Conservation (phyloP, 2,113 vertebrate genomes). For the Anhinga rufa region DNA sequence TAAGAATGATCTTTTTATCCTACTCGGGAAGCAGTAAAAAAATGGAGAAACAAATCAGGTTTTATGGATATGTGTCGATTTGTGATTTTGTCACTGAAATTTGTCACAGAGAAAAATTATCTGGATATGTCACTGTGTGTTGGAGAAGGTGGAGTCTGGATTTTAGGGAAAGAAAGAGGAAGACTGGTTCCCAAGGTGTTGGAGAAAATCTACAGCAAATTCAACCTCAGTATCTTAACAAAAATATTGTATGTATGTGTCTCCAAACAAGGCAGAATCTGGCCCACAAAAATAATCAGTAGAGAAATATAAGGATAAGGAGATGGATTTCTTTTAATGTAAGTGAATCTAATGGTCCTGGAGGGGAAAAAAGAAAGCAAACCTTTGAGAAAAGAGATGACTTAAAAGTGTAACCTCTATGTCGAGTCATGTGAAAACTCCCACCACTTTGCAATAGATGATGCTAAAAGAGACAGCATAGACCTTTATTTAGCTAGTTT, state of each 20-base stretch:
- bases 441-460: background rate
- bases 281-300: background rate
- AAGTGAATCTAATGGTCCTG: background rate
- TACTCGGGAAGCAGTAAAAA: background rate
- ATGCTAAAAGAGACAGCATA: background rate
- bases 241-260: background rate
- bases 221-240: background rate
- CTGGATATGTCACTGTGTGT: background rate
- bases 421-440: background rate
- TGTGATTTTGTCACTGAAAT: background rate
- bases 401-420: background rate
- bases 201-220: background rate
- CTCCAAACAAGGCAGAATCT: background rate
- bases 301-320: background rate
- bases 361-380: background rate
- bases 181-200: background rate
- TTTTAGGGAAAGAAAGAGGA: background rate
- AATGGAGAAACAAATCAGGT: background rate
- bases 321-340: background rate
- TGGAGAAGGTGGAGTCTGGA: background rate
- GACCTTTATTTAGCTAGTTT: background rate
- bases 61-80: background rate
- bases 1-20: background rate
- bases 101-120: background rate
- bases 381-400: background rate